Evolutionary conservation across 1,140 invertebrate species (phyloP).

Genomic region (Kradibia gibbosae): DNA sequence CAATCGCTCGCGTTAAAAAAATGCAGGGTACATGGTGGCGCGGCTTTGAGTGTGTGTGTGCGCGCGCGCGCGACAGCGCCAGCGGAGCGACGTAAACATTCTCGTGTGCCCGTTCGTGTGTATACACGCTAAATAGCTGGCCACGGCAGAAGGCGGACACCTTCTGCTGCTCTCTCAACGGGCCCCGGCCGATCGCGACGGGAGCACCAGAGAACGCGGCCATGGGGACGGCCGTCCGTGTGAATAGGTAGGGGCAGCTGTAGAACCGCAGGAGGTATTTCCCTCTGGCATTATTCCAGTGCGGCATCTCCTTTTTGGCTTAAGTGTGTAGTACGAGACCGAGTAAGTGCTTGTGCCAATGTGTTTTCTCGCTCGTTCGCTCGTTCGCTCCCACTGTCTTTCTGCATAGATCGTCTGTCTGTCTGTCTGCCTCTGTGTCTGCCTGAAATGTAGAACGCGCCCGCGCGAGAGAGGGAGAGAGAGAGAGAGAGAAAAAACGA

Average conservation of each 20-base stretch:
- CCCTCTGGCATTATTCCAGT: neutral
- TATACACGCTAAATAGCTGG: neutral
- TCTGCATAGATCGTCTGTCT: no score
- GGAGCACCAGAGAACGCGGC: neutral
- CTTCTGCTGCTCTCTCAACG: neutral
- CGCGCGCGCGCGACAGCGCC: constrained; percentile 1
- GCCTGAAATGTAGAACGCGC: no score
- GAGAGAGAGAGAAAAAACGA: no score
- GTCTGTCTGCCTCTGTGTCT: no score
- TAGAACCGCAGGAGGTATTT: neutral
- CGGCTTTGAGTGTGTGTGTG: neutral
- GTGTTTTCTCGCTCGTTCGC: no score
- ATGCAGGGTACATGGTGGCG: neutral
- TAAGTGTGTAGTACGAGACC: neutral
- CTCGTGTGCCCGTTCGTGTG: neutral
- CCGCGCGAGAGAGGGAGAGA: no score
- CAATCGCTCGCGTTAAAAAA: neutral
- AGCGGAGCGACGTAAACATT: constrained; percentile 28
- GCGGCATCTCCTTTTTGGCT: neutral
- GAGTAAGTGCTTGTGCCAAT: neutral
- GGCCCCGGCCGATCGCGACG: neutral
- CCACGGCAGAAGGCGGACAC: neutral
- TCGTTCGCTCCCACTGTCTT: no score
- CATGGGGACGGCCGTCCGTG: neutral
- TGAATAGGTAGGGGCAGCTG: neutral